Conservation (phyloP, 2,797 vertebrate genomes). For the Sebastolobus alascanus region DNA sequence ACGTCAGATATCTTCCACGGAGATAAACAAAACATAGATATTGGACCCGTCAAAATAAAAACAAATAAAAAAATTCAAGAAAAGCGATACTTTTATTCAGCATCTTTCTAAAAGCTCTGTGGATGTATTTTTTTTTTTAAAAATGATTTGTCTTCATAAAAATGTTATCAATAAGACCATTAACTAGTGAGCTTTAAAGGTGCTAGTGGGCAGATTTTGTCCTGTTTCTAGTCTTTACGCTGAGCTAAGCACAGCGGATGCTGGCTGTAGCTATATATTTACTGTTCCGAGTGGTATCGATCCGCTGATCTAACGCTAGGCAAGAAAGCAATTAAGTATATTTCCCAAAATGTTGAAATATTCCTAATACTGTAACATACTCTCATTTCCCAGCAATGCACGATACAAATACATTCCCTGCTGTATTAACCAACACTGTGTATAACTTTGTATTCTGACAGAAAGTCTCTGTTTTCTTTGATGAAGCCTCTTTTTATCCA, state of each 20-base stretch:
- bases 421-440: conserved; percentile 1
- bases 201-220: not conserved
- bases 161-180: too few species aligned
- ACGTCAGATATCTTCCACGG: too few species aligned
- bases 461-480: conserved; percentile 33
- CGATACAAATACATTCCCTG: not conserved
- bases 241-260: not conserved
- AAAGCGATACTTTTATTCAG: too few species aligned
- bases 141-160: too few species aligned
- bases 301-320: not conserved
- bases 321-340: not conserved
- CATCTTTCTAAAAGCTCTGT: too few species aligned
- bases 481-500: conserved; percentile 18
- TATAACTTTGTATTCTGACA: conserved; percentile 20
- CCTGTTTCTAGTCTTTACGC: not conserved
- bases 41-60: too few species aligned
- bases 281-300: not conserved
- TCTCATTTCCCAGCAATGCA: not conserved
- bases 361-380: not conserved
- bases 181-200: not conserved
- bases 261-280: not conserved
- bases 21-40: too few species aligned
- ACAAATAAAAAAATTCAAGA: too few species aligned
- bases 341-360: not conserved
- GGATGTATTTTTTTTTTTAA: too few species aligned